Percentiles rank a stretch among this genome's conserved stretches.
phyloP scores from a whole-genome alignment of 2,797 vertebrate genomes.

The Halcyon leucocephala region DNA sequence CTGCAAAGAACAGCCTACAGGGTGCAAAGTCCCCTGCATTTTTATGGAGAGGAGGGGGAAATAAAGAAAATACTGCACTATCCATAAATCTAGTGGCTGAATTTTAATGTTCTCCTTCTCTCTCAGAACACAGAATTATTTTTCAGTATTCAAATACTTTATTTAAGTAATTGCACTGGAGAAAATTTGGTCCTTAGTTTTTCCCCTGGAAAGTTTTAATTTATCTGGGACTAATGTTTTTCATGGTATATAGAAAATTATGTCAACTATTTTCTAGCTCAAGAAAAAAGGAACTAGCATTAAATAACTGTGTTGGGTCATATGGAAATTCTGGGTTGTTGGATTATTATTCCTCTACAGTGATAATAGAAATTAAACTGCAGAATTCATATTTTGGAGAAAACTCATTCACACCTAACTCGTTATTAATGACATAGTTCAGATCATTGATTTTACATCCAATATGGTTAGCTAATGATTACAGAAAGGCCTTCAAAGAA shows the following conservation, averaged over 20 bases:
- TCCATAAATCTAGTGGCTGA: neutral
- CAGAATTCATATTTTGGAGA: neutral
- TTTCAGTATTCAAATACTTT: neutral
- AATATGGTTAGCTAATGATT: constrained; percentile 63
- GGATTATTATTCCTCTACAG: neutral
- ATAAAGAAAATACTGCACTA: neutral
- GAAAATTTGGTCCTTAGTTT: neutral
- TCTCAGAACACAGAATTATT: neutral
- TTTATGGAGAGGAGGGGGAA: neutral
- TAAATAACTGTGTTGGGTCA: neutral
- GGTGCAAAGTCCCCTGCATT: neutral
- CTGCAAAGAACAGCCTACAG: neutral
- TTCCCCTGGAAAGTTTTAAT: neutral
- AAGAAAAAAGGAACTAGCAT: neutral
- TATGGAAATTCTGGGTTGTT: neutral
- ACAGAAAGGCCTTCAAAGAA: constrained; percentile 51
- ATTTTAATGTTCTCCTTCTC: neutral
- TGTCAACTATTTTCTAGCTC: neutral
- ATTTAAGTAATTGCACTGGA: neutral
- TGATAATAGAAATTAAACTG: neutral
- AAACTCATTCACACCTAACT: constrained; percentile 39
- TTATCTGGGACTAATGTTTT: neutral
- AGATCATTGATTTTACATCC: constrained; percentile 70
- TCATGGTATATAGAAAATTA: neutral
- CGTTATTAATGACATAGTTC: constrained; percentile 63